These are phyloP conservation scores for Petrolisthes cinctipes DNA, from an alignment of 2,888 invertebrate genomes.

Conservation along the genomic window DNA sequence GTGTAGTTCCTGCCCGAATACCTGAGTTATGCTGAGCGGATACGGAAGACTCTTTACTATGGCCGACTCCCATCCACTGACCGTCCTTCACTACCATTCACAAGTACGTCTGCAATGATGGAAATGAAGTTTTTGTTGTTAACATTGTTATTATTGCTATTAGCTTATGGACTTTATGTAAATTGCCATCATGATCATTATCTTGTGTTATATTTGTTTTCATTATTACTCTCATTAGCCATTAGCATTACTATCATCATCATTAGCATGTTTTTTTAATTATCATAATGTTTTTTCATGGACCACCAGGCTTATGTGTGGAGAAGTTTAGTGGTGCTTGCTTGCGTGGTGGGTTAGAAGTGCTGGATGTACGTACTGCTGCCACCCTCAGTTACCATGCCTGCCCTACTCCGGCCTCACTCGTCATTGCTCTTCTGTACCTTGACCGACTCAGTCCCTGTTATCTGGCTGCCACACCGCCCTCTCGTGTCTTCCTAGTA, in stretches of 20 bases:
- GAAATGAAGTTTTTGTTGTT: neutral
- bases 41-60: constrained; percentile 55
- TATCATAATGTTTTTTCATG: neutral
- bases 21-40: constrained; percentile 52
- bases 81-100: constrained; percentile 56
- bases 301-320: constrained; percentile 73
- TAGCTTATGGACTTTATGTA: neutral
- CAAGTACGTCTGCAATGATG: constrained; percentile 40
- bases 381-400: constrained; percentile 83
- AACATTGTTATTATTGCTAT: constrained; percentile 1
- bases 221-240: too few species aligned
- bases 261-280: too few species aligned
- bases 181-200: too few species aligned
- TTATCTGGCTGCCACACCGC: constrained; percentile 85
- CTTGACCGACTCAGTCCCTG: constrained; percentile 90
- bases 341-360: constrained; percentile 73
- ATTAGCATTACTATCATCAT: too few species aligned
- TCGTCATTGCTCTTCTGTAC: constrained; percentile 93
- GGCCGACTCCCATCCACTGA: constrained; percentile 46
- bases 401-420: constrained; percentile 90
- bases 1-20: constrained; percentile 56
- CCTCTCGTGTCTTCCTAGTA: constrained; percentile 93
- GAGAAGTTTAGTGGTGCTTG: constrained; percentile 51
- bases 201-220: too few species aligned
- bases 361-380: constrained; percentile 82